phyloP scores from a whole-genome alignment of 2,113 vertebrate genomes.

The Callipepla californica region DNA sequence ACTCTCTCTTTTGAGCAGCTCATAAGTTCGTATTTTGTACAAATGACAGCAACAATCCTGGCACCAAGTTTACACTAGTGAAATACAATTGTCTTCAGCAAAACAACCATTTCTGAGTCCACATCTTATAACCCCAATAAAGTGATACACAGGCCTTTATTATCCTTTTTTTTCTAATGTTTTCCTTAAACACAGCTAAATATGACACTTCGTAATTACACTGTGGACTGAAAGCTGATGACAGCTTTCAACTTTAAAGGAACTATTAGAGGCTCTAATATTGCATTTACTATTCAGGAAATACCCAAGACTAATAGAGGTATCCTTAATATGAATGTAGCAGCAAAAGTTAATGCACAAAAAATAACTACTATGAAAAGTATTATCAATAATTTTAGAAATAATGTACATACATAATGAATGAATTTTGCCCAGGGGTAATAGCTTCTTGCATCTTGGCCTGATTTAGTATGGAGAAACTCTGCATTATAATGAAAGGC shows the following conservation, averaged over 20 bases:
- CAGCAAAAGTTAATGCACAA: constrained; percentile 90
- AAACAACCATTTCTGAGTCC: neutral
- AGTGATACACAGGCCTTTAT: neutral
- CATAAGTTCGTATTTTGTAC: accelerated
- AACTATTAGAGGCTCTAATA: constrained; percentile 48
- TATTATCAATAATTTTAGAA: constrained; percentile 93
- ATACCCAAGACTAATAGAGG: constrained; percentile 85
- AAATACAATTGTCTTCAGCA: neutral
- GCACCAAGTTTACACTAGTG: neutral
- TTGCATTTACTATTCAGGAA: constrained; percentile 74
- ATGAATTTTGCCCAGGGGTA: constrained; percentile 88
- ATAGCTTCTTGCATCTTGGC: constrained; percentile 85
- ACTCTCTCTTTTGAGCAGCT: neutral
- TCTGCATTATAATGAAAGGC: constrained; percentile 81
- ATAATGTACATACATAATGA: constrained; percentile 91
- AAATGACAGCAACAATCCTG: neutral
- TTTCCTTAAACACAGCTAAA: neutral
- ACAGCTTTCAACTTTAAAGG: constrained; percentile 61
- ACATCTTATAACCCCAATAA: neutral
- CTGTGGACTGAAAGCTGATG: constrained; percentile 49
- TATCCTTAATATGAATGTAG: constrained; percentile 85
- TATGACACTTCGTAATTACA: constrained; percentile 17
- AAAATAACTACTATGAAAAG: constrained; percentile 90
- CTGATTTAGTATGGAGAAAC: constrained; percentile 84
- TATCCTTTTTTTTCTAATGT: neutral